Evolutionary conservation across 2,797 vertebrate species (phyloP).

Genomic region (Pseudocheirus occidentalis): DNA sequence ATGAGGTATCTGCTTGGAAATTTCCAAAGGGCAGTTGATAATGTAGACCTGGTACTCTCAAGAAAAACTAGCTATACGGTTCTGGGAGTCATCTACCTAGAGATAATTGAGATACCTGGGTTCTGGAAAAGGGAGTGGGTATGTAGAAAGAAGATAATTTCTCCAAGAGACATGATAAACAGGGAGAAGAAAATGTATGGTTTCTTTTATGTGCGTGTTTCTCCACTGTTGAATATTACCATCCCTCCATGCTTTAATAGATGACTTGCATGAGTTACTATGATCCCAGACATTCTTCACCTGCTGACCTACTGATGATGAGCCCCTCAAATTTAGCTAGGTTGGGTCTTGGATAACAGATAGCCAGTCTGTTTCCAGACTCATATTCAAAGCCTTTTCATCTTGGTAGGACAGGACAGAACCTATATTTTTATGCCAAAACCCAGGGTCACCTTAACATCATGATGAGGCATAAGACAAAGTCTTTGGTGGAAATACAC

Average conservation of each 20-base stretch:
- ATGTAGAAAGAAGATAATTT: neutral
- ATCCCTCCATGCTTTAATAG: neutral
- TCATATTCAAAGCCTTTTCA: neutral
- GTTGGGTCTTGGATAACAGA: neutral
- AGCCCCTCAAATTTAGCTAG: neutral
- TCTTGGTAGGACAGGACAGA: neutral
- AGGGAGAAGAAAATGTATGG: neutral
- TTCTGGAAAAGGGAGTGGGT: neutral
- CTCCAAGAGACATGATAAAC: neutral
- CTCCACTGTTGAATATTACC: neutral
- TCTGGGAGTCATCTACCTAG: neutral
- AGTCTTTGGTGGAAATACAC: neutral
- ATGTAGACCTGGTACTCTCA: neutral
- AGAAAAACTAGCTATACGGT: neutral
- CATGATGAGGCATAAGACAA: neutral
- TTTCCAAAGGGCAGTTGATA: neutral
- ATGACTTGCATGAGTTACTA: neutral
- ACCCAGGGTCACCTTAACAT: neutral
- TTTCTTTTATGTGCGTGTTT: neutral
- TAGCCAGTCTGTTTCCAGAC: neutral
- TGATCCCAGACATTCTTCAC: neutral
- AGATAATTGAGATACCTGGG: neutral
- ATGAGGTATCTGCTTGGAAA: neutral
- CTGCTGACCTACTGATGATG: neutral
- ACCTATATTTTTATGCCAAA: neutral